Evolutionary conservation across 35 echinoderm and acorn worm genomes (phyloP).

Genomic region (Hemicentrotus pulcherrimus): DNA sequence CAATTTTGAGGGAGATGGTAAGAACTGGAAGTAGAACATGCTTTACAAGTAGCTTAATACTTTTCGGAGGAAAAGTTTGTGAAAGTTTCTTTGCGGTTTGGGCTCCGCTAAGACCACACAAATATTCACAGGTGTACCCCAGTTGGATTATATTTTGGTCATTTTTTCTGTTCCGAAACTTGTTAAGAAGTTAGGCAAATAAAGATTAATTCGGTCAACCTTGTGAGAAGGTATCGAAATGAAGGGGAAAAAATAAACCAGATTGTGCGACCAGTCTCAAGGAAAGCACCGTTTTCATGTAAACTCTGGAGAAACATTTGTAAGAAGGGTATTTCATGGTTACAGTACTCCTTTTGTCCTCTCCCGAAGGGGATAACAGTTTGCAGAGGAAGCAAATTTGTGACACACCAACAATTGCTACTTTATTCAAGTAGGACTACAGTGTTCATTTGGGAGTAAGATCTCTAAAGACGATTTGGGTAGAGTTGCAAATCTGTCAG

Average conservation of each 20-base stretch:
- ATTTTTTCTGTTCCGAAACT: not conserved
- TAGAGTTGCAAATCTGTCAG: not conserved
- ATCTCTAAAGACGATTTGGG: not conserved
- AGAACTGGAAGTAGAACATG: not conserved
- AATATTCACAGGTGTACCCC: not conserved
- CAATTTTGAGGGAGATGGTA: not conserved
- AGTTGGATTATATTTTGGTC: not conserved
- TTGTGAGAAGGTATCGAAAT: conserved; percentile 11
- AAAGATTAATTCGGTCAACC: not conserved
- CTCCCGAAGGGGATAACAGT: not conserved
- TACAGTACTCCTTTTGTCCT: not conserved
- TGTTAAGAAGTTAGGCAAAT: not conserved
- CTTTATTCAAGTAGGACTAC: not conserved
- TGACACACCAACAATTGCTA: not conserved
- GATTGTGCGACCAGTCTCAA: not conserved
- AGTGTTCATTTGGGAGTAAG: conserved; percentile 4
- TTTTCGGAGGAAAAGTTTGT: not conserved
- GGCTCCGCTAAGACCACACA: not conserved
- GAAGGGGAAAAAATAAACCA: not conserved
- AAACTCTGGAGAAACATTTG: not conserved
- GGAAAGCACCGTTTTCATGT: not conserved
- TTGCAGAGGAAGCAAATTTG: not conserved
- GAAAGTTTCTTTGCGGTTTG: not conserved
- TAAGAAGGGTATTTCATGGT: not conserved
- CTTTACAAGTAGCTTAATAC: not conserved